phyloP scores from a whole-genome alignment of 2,797 vertebrate genomes.

The Hippocampus kuda region DNA sequence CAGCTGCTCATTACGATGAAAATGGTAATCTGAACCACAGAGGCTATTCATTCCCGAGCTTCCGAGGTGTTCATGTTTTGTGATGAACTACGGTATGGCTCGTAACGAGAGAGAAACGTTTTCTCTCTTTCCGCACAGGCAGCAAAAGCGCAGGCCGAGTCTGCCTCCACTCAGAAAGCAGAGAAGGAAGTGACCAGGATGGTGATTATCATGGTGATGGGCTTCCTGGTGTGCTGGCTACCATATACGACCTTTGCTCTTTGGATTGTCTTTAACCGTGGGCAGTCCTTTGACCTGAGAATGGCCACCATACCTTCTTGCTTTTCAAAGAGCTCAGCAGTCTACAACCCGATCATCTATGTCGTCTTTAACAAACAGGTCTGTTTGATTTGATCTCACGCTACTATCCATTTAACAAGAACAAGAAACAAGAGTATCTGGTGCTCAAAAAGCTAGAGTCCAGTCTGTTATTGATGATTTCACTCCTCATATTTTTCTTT shows the following conservation, averaged over 20 bases:
- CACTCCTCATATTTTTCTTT: neutral
- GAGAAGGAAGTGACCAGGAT: slow-evolving; percentile 71
- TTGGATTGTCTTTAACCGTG: slow-evolving; percentile 61
- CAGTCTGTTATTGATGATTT: neutral
- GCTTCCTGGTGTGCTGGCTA: slow-evolving; percentile 68
- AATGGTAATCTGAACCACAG: slow-evolving; percentile 33
- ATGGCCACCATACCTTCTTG: slow-evolving; percentile 66
- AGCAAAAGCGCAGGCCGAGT: slow-evolving; percentile 69
- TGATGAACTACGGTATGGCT: neutral
- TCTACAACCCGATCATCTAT: slow-evolving; percentile 69
- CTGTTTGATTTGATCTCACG: neutral
- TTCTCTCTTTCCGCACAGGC: slow-evolving; percentile 43
- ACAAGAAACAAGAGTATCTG: neutral
- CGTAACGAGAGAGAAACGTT: neutral
- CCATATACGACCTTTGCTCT: slow-evolving; percentile 63
- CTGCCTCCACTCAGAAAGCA: slow-evolving; percentile 70
- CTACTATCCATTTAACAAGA: neutral
- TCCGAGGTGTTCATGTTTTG: neutral
- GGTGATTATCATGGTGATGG: slow-evolving; percentile 70
- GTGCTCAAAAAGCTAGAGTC: neutral
- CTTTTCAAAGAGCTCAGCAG: slow-evolving; percentile 67
- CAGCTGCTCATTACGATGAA: slow-evolving; percentile 69
- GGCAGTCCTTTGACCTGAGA: slow-evolving; percentile 58
- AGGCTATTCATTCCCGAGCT: neutral
- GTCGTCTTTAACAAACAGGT: slow-evolving; percentile 65